Base-by-base conservation (phyloP, 2,797 vertebrate species). In the Tangara arthus region DNA sequence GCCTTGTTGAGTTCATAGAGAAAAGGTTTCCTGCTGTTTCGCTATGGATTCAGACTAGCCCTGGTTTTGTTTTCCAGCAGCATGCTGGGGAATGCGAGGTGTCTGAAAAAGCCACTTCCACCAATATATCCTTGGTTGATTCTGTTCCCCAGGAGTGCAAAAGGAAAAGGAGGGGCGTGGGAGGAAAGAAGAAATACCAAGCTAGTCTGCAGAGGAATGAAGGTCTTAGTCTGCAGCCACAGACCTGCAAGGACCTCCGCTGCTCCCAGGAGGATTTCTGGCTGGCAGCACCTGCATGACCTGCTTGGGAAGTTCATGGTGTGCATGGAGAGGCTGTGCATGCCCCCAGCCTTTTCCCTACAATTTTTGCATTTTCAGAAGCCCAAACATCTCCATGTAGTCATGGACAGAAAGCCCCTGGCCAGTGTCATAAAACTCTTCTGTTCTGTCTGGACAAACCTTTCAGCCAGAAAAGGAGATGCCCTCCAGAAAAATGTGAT, bases 201-300 rank as follows among this genome's bases (percentile, higher is more conserved):
- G 21, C 16, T 35, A 65, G 53, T 34, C 37, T 2, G 4, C 3
- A 39, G 16, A 75, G 63, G 42, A 92, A 37, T 23, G 12, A 88
- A 59, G 50, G 20, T 8, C 26, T 92, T 42, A 44, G 21, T 37
- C 55, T 84, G 68, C 41, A 70, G 46, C 37, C 6, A 0, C 5
- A 73, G 69, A 77, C 18, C 30, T 2, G 2, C 0, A 0, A 69
- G 70, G 35, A 47, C 7, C 55, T 57, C 47, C 0, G 0, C 41
- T 56, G 46, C 14, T 71, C 57, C 65, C 20, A 15, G 70, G 26
- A 76, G 47, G 13, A 26, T 3, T 87, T 87, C 79, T 66, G 52
- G 44, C 32, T 4, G 4, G 55, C 35, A 91, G 35, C 0, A 2
- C 17, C 27, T 42, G 30, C 0, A 0, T 22, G 56, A 87, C 30